phyloP scores from a whole-genome alignment of 2,797 vertebrate genomes.

The Periophthalmus magnuspinnatus region DNA sequence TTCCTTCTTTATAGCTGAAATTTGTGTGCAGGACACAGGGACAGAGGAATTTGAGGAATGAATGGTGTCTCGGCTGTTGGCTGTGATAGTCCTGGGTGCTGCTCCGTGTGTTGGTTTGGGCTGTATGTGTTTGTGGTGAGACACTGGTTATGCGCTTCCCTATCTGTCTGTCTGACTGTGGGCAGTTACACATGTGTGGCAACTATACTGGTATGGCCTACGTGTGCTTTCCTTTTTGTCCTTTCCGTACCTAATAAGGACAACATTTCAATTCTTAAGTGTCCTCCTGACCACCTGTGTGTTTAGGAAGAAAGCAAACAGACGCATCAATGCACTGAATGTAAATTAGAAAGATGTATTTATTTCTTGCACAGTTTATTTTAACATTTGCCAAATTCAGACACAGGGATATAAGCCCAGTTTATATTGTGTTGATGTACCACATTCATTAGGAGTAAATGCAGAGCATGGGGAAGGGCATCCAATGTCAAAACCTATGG shows the following conservation, averaged over 20 bases:
- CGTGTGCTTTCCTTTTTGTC: slow-evolving; percentile 31
- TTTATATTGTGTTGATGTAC: background rate
- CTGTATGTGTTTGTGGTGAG: slow-evolving; percentile 65
- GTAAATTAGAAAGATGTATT: background rate
- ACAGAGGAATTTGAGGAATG: slow-evolving; percentile 65
- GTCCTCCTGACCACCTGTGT: background rate
- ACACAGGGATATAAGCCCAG: background rate
- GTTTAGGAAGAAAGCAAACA: background rate
- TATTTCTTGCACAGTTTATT: background rate
- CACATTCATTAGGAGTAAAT: background rate
- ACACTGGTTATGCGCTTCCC: slow-evolving; percentile 67
- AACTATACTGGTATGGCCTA: slow-evolving; percentile 18
- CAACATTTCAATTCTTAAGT: slow-evolving; percentile 22
- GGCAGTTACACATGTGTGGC: slow-evolving; percentile 54
- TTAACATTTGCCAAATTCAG: background rate
- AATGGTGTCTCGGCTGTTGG: slow-evolving; percentile 57
- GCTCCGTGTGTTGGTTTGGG: slow-evolving; percentile 52
- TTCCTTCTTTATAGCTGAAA: slow-evolving; percentile 34
- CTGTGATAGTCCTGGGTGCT: slow-evolving; percentile 57
- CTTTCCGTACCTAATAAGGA: slow-evolving; percentile 9
- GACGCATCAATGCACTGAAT: background rate
- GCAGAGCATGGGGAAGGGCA: background rate
- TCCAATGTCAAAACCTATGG: background rate
- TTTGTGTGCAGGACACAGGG: slow-evolving; percentile 37
- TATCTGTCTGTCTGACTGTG: slow-evolving; percentile 71